A percentile compares a stretch with the other conserved stretches of the same genome.
These are phyloP conservation scores for Napeogenes sylphis DNA, from an alignment of 2,888 invertebrate species.

Conservation along the genomic window DNA sequence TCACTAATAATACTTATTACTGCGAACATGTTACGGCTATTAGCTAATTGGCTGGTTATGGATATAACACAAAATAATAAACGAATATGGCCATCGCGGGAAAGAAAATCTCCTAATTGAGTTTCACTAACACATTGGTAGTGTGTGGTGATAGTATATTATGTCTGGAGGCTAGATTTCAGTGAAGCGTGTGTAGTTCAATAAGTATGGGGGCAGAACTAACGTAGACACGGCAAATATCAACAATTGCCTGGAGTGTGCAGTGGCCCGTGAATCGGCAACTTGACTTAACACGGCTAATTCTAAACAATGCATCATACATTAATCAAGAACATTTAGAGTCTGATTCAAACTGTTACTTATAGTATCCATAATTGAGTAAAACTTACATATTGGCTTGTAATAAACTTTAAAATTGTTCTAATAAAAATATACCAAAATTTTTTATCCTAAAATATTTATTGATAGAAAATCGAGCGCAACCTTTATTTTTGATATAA, in stretches of 20 bases:
- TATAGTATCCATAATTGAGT: slow-evolving; percentile 2
- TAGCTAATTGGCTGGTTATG: neutral
- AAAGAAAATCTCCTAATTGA: slow-evolving; percentile 13
- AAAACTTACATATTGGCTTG: neutral
- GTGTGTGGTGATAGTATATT: slow-evolving; percentile 11
- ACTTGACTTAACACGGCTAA: slow-evolving; percentile 34
- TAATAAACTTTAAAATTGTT: too few species aligned
- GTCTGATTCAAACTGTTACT: slow-evolving; percentile 15
- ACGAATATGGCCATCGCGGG: neutral
- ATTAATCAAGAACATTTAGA: slow-evolving; percentile 15
- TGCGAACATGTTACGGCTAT: slow-evolving; percentile 11
- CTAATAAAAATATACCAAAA: neutral
- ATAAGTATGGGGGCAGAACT: slow-evolving; percentile 14
- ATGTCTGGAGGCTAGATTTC: slow-evolving; percentile 14
- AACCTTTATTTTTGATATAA: neutral
- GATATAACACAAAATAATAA: slow-evolving; percentile 1
- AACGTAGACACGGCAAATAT: slow-evolving; percentile 32
- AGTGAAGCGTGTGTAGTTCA: slow-evolving; percentile 16
- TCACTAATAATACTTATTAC: neutral
- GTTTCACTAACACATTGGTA: slow-evolving; percentile 13
- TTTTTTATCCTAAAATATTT: neutral
- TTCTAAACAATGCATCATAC: slow-evolving; percentile 30
- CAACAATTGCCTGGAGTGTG: slow-evolving; percentile 35
- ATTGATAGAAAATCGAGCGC: neutral
- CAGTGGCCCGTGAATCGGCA: slow-evolving; percentile 28